phyloP scores from a whole-genome alignment of 1,140 invertebrate species.

The Listronotus bonariensis region DNA sequence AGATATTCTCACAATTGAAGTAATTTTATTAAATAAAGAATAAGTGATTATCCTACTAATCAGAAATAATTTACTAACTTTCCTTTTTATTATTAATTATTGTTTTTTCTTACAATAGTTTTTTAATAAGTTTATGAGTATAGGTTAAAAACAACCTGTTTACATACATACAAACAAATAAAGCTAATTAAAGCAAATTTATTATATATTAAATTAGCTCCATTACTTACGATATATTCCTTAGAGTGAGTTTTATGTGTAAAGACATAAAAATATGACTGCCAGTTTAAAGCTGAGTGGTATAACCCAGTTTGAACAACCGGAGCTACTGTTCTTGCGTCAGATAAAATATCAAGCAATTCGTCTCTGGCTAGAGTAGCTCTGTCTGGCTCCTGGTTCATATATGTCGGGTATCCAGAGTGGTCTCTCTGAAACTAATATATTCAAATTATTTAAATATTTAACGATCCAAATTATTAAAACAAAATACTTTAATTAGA shows the following conservation, averaged over 20 bases:
- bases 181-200: background rate
- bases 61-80: no score
- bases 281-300: conserved; percentile 72
- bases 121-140: no score
- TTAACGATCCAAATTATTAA: no score
- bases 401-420: conserved; percentile 15
- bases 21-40: no score
- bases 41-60: no score
- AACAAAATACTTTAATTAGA: no score
- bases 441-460: conserved; percentile 8
- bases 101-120: no score
- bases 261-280: conserved; percentile 89
- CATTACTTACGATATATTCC: conserved; percentile 67
- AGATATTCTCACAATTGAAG: no score
- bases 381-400: conserved; percentile 57
- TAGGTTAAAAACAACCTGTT: no score
- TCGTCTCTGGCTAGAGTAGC: conserved; percentile 66
- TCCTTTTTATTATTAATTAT: no score
- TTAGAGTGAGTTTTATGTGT: conserved; percentile 78
- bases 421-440: conserved; percentile 32
- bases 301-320: conserved; percentile 73
- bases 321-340: conserved; percentile 79
- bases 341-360: conserved; percentile 84
- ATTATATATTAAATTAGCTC: no score
- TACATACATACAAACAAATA: background rate